phyloP scores from a whole-genome alignment of 2,797 vertebrate genomes.

The Bradypodion pumilum region DNA sequence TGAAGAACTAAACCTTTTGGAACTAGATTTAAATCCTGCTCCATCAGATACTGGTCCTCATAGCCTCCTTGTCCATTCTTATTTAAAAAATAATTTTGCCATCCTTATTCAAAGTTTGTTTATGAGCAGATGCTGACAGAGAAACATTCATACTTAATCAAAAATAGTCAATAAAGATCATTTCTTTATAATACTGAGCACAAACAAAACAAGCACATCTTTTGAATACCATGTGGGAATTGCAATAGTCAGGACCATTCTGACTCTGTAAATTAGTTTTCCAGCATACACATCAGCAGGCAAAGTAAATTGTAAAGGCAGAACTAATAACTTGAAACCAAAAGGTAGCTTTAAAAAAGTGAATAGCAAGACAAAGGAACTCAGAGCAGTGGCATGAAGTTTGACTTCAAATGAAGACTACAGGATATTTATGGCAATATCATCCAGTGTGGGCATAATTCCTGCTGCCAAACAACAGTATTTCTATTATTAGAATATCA shows the following conservation, averaged over 20 bases:
- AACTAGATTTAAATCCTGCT: background rate
- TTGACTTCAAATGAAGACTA: background rate
- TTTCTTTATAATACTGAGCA: slow-evolving; percentile 11
- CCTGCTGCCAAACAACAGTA: background rate
- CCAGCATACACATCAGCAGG: background rate
- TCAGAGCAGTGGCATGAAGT: background rate
- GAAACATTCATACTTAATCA: background rate
- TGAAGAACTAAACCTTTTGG: background rate
- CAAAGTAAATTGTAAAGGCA: slow-evolving; percentile 3
- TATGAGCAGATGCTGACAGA: slow-evolving; percentile 1
- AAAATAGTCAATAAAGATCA: background rate
- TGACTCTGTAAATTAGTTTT: slow-evolving; percentile 27
- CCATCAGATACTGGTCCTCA: background rate
- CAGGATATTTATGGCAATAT: background rate
- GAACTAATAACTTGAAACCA: background rate
- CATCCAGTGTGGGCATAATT: background rate
- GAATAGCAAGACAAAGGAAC: background rate
- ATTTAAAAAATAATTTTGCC: background rate
- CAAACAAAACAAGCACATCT: background rate
- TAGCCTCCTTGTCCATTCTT: background rate
- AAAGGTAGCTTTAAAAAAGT: background rate
- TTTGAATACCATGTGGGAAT: background rate
- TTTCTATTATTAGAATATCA: background rate
- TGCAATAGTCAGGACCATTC: background rate
- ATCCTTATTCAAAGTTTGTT: background rate